A percentile compares a stretch with the other conserved stretches of the same genome.
Conservation (phyloP, 2,888 invertebrate genomes). For the Trichogramma evanescens region DNA sequence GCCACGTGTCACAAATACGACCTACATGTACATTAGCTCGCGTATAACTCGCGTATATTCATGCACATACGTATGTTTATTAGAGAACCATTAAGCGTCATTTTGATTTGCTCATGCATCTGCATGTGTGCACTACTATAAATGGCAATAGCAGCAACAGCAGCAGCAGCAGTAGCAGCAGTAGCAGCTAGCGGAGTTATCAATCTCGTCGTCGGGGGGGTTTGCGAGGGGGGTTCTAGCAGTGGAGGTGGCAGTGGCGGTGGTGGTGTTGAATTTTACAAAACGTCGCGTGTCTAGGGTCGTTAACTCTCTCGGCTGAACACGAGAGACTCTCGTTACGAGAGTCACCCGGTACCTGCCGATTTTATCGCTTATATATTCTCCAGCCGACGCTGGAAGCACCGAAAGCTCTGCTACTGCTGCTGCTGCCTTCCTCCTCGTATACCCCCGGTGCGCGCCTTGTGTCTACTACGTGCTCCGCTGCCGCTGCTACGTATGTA, state of each 20-base stretch:
- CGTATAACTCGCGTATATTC: neutral
- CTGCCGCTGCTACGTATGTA: no score
- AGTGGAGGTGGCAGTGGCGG: no score
- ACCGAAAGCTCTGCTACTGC: constrained; percentile 2
- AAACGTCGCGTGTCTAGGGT: constrained; percentile 28
- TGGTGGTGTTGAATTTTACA: constrained; percentile 28
- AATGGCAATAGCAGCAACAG: no score
- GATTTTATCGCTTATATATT: constrained; percentile 6
- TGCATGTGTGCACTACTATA: neutral
- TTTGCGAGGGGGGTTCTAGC: no score
- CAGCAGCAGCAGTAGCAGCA: no score
- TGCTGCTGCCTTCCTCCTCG: neutral
- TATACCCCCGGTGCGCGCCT: no score
- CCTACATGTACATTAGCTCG: neutral
- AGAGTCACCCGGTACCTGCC: constrained; percentile 17
- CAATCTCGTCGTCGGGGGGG: constrained; percentile 8
- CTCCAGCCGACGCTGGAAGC: neutral
- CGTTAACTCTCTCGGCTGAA: constrained; percentile 24
- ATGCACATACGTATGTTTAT: neutral
- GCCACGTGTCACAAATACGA: no score
- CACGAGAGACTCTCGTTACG: constrained; percentile 32
- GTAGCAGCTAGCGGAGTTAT: neutral
- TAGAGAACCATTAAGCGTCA: constrained; percentile 9
- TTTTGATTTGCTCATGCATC: neutral
- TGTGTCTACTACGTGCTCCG: no score